Conservation (phyloP, 2,888 invertebrate genomes). For the Myopa tessellatipennis region DNA sequence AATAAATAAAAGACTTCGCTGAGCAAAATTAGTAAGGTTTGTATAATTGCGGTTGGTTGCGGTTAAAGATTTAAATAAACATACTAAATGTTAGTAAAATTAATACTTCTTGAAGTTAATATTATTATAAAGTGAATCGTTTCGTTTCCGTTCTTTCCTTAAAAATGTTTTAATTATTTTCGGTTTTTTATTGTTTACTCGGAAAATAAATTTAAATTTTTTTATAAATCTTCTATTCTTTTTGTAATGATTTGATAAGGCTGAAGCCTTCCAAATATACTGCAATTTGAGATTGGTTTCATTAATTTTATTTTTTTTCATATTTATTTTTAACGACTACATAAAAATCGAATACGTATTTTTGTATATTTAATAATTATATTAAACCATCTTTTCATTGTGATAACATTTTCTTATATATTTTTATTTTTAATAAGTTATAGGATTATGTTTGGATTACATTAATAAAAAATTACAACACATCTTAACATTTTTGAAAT, state of each 20-base stretch:
- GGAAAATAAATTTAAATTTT: neutral
- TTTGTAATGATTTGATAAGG: neutral
- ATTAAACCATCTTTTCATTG: slow-evolving; percentile 1
- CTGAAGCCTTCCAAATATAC: neutral
- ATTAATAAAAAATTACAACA: slow-evolving; percentile 4
- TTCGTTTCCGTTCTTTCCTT: no score
- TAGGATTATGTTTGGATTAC: neutral
- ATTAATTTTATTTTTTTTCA: neutral
- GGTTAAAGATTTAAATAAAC: no score
- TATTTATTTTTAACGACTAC: neutral
- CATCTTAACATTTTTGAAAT: slow-evolving; percentile 15
- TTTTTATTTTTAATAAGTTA: slow-evolving; percentile 5
- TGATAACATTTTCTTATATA: slow-evolving; percentile 20
- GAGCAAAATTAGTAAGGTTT: no score
- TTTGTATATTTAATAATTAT: no score
- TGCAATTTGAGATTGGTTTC: neutral
- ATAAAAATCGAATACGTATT: neutral
- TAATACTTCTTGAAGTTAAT: no score
- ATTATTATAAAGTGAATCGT: no score
- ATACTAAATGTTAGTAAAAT: no score
- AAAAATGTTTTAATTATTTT: no score
- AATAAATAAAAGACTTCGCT: no score
- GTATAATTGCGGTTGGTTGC: no score
- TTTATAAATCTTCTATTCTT: neutral
- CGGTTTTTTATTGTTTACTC: no score